These are phyloP conservation scores for Misgurnus anguillicaudatus DNA, from an alignment of 2,113 vertebrate species.

Conservation along the genomic window DNA sequence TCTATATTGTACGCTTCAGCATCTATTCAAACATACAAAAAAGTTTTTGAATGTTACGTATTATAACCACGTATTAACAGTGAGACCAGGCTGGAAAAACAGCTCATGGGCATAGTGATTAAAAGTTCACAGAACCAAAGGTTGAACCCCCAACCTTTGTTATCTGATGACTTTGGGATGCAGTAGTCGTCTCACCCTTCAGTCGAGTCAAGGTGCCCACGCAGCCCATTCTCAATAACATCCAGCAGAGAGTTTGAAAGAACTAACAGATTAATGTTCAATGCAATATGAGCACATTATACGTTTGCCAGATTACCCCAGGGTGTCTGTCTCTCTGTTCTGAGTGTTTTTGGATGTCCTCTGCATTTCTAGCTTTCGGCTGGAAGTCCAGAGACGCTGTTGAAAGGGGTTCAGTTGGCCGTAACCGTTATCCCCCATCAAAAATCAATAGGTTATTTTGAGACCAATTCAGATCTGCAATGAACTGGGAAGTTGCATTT, in stretches of 20 bases:
- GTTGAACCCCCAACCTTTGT: too few relatives aligned
- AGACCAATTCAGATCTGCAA: constrained; percentile 56
- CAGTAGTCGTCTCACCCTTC: constrained; percentile 17
- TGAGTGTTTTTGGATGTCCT: constrained; percentile 46
- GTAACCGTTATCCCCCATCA: constrained; percentile 59
- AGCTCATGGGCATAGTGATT: too few relatives aligned
- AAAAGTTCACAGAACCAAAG: too few relatives aligned
- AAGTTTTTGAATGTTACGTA: too few relatives aligned
- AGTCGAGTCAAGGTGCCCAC: constrained; percentile 37
- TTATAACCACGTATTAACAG: too few relatives aligned
- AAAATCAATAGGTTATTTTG: constrained; percentile 63
- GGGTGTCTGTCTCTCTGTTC: constrained; percentile 30
- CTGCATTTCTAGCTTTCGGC: constrained; percentile 30
- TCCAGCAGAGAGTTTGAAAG: constrained; percentile 27
- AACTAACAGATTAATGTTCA: constrained; percentile 40
- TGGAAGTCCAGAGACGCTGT: constrained; percentile 48
- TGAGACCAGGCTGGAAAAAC: too few relatives aligned
- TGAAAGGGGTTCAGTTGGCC: constrained; percentile 55
- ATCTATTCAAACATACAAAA: too few relatives aligned
- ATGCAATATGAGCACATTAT: constrained; percentile 43
- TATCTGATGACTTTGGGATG: background rate
- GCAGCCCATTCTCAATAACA: constrained; percentile 32
- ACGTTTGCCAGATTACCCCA: constrained; percentile 32
- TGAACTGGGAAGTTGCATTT: constrained; percentile 50
- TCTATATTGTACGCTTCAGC: too few relatives aligned